Base-by-base conservation (phyloP, 2,113 vertebrate species). In the Peromyscus californicus region DNA sequence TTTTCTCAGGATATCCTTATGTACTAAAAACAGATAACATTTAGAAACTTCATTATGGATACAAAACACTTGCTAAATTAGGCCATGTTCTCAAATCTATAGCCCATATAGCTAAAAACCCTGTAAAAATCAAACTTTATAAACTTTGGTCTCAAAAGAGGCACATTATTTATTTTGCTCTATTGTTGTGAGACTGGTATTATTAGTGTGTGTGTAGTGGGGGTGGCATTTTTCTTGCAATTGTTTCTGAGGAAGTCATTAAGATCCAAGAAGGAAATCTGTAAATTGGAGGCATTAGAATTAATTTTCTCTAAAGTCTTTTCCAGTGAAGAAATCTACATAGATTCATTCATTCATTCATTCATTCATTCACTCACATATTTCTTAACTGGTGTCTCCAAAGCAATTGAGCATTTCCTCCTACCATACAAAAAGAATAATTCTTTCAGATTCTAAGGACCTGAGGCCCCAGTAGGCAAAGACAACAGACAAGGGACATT, bases 61-160 rank as follows among this genome's bases (percentile, higher is more conserved):
- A 95, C n/a, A 86, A 96, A 97, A 96, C 57, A 96, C 67, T 96
- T 97, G 96, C 91, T 95, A 98, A 97, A 95, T 97, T 96, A 97
- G 96, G 91, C 61, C 96, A 95, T 97, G 87, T 95, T 96, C 90
- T 94, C 76, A 96, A 97, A 74, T 97, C 85, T 96, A 86, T 97
- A 85, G 72, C 61, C 95, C 96, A 95, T 59, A 84, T 91, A 96
- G 76, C 89, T 95, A 90, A 97, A 96, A 91, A 94, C 31, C 17
- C 31, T 88, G 2, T 70, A 93, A 97, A 82, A 79, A 88, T 86
- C 1, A 96, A 96, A 96, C 33, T 92, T 21, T 36, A 74, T 80
- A 79, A 97, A 95, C 33, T 76, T 85, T 95, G 8, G 24, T 92
- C 48, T 22, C 48, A 93, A 86, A 42, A 96, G 31, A 96, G 36